These are phyloP conservation scores for Amazona vittata DNA, from an alignment of 2,113 vertebrate genomes.

Conservation along the genomic window DNA sequence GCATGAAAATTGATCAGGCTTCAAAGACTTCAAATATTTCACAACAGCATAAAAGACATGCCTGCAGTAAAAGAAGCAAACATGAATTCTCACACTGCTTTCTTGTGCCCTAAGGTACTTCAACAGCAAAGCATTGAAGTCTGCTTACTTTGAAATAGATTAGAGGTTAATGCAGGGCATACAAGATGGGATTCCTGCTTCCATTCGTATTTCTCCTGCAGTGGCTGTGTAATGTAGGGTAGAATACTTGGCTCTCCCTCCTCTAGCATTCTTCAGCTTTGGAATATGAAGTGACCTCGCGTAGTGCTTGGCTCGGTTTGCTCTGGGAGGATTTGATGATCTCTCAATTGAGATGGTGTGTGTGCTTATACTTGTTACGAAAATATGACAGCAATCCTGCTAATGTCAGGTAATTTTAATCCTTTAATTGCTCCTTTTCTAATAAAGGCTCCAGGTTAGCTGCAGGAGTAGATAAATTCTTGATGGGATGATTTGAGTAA, in stretches of 20 bases:
- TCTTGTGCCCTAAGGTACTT: not conserved
- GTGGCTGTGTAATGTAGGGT: not conserved
- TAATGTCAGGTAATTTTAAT: not conserved
- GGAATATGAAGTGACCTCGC: not conserved
- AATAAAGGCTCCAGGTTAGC: not conserved
- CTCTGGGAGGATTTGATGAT: not conserved
- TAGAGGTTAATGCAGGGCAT: not conserved
- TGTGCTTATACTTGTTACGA: not conserved
- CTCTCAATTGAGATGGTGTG: not conserved
- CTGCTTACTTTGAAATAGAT: not conserved
- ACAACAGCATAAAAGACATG: not conserved
- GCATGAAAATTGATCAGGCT: not conserved
- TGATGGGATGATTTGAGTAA: not conserved
- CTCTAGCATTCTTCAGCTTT: not conserved
- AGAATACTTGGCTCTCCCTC: not conserved
- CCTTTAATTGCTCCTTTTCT: not conserved
- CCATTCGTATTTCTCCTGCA: rapidly evolving
- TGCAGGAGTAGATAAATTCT: not conserved
- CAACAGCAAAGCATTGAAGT: not conserved
- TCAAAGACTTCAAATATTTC: not conserved
- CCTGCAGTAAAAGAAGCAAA: not conserved
- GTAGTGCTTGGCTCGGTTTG: not conserved
- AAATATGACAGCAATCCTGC: not conserved
- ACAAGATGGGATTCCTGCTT: not conserved
- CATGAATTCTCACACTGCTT: rapidly evolving